Base-by-base conservation (phyloP, 2,888 invertebrate species). In the Liopterus haemorrhoidalis region DNA sequence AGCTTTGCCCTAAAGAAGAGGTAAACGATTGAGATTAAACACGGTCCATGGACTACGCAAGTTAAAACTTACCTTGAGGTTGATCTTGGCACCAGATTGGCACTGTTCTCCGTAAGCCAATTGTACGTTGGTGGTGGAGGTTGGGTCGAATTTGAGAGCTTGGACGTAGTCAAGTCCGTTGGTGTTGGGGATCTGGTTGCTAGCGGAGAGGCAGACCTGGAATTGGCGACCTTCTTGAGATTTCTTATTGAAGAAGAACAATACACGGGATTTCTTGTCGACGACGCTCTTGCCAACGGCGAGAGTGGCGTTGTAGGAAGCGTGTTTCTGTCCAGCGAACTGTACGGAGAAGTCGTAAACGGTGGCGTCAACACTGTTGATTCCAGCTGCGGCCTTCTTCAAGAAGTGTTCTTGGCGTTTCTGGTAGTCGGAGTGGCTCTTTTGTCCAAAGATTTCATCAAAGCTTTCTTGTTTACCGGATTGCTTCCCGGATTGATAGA, bases 231-330 rank as follows among this genome's bases (percentile, higher is more conserved):
- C 47, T 40, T 64, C 60, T 9, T 59, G 65, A 2, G 67, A 63
- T 45, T 70, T 69, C 48, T 65, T 65, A 42, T 64, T 65, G 53
- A 68, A 70, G 58, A 72, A 76, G 22, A 75, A 39, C 9, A 76
- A 63, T 22, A 68, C 60, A 40, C 76, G 75, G 9, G 72, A 64
- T 57, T 75, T 78, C 4, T 70, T 64, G 55, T 79, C 75, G 2
- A 75, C 71, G 2, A 70, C 67, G 57, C 80, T 81, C n/a, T 62
- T 58, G 18, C 73, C 76, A 15, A 69, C 54, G 11, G 78, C 79
- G 9, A 71, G 63, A 5, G 79, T 79, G 2, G 74, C 53, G 1
- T 69, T 63, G 52, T 75, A 75, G 49, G 74, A 67, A 11, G 69
- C 65, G 49, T 70, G 69, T 53, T 71, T 69, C 27, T 71, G 62